Conservation (phyloP, 2,797 vertebrate genomes). For the Florisuga fusca region DNA sequence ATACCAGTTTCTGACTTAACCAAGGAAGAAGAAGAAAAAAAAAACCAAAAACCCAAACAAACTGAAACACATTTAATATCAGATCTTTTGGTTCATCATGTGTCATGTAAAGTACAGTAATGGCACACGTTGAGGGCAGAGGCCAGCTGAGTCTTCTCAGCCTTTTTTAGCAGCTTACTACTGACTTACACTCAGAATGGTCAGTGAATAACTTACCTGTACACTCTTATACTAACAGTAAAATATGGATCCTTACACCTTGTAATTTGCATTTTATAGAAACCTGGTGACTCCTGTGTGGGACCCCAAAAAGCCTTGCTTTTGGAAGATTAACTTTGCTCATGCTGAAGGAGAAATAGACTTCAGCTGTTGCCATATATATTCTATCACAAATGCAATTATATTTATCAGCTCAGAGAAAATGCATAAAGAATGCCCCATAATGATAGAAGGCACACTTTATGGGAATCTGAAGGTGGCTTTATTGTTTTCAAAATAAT, state of each 20-base stretch:
- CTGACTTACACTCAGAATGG: not conserved
- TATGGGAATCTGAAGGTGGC: not conserved
- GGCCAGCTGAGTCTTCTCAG: not conserved
- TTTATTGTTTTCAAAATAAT: not conserved
- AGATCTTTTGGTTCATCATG: not conserved
- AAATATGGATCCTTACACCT: not conserved
- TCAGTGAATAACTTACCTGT: not conserved
- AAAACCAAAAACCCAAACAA: not conserved
- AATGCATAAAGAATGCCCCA: not conserved
- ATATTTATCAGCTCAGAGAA: not conserved
- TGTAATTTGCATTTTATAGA: not conserved
- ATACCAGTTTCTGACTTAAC: not conserved
- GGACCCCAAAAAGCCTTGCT: not conserved
- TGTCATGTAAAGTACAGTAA: not conserved
- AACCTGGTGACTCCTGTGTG: not conserved
- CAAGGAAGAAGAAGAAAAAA: not conserved
- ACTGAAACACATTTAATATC: not conserved
- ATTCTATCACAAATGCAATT: not conserved
- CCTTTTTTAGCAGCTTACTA: not conserved
- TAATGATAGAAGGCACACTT: not conserved
- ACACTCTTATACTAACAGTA: not conserved
- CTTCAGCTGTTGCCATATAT: not conserved
- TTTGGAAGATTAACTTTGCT: not conserved
- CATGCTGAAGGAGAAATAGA: not conserved
- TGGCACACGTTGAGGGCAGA: not conserved